phyloP scores from a whole-genome alignment of 2,888 invertebrate genomes.

The Pandemis cinnamomeana region DNA sequence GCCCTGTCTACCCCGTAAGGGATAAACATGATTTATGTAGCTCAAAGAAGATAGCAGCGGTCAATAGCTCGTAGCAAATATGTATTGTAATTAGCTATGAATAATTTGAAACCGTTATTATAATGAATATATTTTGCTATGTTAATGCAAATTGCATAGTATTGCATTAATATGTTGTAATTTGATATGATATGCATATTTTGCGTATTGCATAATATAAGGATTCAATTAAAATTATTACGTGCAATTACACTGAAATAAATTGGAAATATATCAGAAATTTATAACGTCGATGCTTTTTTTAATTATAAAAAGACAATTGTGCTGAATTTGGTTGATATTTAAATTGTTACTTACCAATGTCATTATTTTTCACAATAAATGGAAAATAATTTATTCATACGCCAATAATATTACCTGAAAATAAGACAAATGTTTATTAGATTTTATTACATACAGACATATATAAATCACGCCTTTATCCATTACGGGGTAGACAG shows the following conservation, averaged over 20 bases:
- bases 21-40: no score
- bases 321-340: not conserved
- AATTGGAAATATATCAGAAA: no score
- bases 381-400: not conserved
- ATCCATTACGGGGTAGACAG: no score
- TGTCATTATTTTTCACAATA: not conserved
- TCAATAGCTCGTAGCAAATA: no score
- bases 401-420: not conserved
- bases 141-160: not conserved
- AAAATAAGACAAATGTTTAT: not conserved
- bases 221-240: not conserved
- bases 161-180: slow-evolving; percentile 1
- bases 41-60: no score
- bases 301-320: no score
- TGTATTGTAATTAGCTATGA: no score
- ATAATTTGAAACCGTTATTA: no score
- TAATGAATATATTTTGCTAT: not conserved
- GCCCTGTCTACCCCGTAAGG: no score
- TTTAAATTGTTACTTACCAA: not conserved
- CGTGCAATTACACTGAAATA: no score
- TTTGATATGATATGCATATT: slow-evolving; percentile 7
- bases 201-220: not conserved
- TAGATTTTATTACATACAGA: not conserved
- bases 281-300: no score
- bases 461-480: no score